Evolutionary conservation across 2,888 invertebrate genomes (phyloP).

Genomic region (Philonicus albiceps): DNA sequence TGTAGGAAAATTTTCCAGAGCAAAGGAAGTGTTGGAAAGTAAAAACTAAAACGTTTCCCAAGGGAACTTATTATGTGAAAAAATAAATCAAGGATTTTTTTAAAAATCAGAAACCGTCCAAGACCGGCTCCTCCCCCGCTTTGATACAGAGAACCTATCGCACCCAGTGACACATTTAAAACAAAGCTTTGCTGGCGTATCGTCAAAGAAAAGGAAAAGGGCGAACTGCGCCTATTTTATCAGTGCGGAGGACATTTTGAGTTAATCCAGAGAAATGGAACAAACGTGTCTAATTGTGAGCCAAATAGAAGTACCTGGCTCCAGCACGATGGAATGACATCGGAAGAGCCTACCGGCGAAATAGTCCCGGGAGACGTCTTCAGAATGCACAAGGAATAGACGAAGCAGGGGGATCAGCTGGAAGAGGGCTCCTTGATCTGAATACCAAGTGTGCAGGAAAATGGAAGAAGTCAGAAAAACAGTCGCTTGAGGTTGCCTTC

Average conservation of each 20-base stretch:
- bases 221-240: not conserved
- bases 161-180: constrained; percentile 1
- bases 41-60: constrained; percentile 3
- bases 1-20: not conserved
- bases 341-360: constrained; percentile 43
- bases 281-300: constrained; percentile 52
- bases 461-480: constrained; percentile 29
- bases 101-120: not conserved
- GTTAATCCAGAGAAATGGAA: constrained; percentile 51
- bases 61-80: not conserved
- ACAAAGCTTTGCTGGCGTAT: constrained; percentile 1
- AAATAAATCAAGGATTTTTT: not conserved
- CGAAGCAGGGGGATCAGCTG: not conserved
- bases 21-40: constrained; percentile 20
- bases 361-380: constrained; percentile 21
- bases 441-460: constrained; percentile 26
- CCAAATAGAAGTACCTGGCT: constrained; percentile 45
- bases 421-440: constrained; percentile 11
- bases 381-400: constrained; percentile 25
- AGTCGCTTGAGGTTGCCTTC: not conserved
- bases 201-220: constrained; percentile 11
- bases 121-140: not conserved
- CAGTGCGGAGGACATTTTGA: constrained; percentile 41
- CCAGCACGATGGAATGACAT: constrained; percentile 32
- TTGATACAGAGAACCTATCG: not conserved